Evolutionary conservation across 2,888 invertebrate species (phyloP), one percentile per base, ranked within the genome.

Genomic region (Metallyticus violacea): DNA sequence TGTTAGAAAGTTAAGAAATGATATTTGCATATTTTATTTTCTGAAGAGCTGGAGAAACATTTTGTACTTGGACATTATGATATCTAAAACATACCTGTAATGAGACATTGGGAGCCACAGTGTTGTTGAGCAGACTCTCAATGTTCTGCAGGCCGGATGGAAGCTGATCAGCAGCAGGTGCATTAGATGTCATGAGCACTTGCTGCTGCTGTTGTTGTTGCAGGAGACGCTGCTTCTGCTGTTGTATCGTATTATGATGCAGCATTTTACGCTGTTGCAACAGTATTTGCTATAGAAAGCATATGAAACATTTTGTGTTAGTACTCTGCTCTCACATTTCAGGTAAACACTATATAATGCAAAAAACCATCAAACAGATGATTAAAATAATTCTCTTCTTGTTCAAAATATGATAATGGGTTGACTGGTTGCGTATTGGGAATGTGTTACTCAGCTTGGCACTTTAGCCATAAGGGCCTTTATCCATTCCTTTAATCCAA

Each of bases 31-130:
- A n/a, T 9, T 2, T 25, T 9, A 7, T 1, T 26, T 22, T 1
- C 22, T 27, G 6, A 27, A 27, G 15, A 9, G 15, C n/a, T 9
- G 27, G 22, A 5, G n/a, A 27, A 26, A 79, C 7, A 27, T n/a
- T 62, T 62, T 22, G 22, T 62, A 62, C 76, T 9, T 25, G 25
- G 26, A 78, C 6, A 3, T 4, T 6, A 78, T 25, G 6, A 78
- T 25, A 7, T n/a, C n/a, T 25, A 78, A n/a, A 27, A 7, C 9
- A 15, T 79, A 87, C 81, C 91, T 97, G 96, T 89, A 98, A 93
- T 88, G 98, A 95, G 85, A 98, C 98, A 92, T 98, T 98, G 85
- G 97, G 97, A 86, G 97, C 97, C 88, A 97, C 97, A 82, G 96
- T 96, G 90, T 96, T 96, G 91, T 96, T 97, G 90, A 98, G 94